Conservation (phyloP, 2,113 vertebrate genomes). For the Tonatia bakeri region DNA sequence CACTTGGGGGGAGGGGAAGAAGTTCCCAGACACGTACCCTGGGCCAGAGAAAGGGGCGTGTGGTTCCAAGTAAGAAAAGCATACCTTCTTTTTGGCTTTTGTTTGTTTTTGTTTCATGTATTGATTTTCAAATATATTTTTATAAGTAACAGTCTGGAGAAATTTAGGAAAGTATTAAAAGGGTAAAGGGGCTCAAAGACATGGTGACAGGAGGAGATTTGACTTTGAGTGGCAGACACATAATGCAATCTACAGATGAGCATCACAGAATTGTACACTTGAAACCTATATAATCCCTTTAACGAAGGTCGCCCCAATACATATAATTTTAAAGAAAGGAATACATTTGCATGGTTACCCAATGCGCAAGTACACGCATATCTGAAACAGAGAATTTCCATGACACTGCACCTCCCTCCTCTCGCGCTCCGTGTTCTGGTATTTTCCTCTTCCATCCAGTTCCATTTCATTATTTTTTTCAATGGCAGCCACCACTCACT, state of each 20-base stretch:
- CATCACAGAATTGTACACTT: neutral
- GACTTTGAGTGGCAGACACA: neutral
- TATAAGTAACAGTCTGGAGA: neutral
- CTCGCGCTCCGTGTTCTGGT: neutral
- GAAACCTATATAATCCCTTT: neutral
- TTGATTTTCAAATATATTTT: neutral
- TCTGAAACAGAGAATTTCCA: neutral
- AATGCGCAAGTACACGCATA: neutral
- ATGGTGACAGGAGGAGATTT: neutral
- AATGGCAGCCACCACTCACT: neutral
- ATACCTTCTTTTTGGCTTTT: neutral
- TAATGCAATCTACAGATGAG: neutral
- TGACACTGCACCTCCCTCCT: neutral
- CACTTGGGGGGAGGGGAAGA: neutral
- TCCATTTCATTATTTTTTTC: neutral
- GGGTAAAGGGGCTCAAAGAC: neutral
- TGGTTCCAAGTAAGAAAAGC: neutral
- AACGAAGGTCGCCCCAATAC: neutral
- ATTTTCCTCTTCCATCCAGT: neutral
- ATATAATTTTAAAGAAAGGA: neutral
- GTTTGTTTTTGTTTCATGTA: neutral
- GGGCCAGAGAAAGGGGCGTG: neutral
- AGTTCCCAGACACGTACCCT: neutral
- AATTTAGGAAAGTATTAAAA: neutral
- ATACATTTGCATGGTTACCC: neutral